Base-by-base conservation (phyloP, 2,888 invertebrate genomes). In the Bellardia bayeri region DNA sequence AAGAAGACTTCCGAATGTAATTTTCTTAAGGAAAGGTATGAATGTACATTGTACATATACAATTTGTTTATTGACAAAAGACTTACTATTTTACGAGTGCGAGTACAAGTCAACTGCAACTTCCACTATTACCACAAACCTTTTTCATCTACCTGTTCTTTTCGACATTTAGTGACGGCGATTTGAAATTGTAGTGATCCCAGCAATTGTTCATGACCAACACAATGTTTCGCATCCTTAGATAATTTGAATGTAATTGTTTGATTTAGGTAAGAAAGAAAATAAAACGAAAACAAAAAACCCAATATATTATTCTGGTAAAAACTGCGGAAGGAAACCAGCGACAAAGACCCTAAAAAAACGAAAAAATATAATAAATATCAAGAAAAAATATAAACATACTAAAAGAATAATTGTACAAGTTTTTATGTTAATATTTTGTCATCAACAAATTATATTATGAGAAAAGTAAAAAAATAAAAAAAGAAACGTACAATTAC, bases 241-340 rank as follows among this genome's bases (percentile, higher is more conserved):
- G 63, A 81, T 79, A 87, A 87, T 84, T 82, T 87, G 78, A 82
- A 78, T 84, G 81, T 84, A 84, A 87, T 87, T 87, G 81, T 87
- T 78, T 84, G 86, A 78, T 82, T 84, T 82, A 74, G 78, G 72
- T 87, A 85, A 37, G 61, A 61, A 68, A 69, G 16, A 76, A 54
- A 64, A 83, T 13, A 76, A 40, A 69, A 78, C 11, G 49, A 16
- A 79, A 79, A 14, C 1, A 75, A 30, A 16, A 16, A 16, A 61
- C 61, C 69, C 40, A 66, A 45, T 54, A 42, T 69, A 45, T 76
- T 85, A 79, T 75, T 85, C 40, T 66, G 63, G 49, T 75, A 54
- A 58, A 51, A 66, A 80, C 72, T 82, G 78, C 87, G 87, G 87
- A 87, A 87, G 87, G 87, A 87, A 87, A 78, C 81, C 58, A 84